These are phyloP conservation scores for Gastrophryne carolinensis DNA, from an alignment of 2,797 vertebrate species.

Conservation along the genomic window DNA sequence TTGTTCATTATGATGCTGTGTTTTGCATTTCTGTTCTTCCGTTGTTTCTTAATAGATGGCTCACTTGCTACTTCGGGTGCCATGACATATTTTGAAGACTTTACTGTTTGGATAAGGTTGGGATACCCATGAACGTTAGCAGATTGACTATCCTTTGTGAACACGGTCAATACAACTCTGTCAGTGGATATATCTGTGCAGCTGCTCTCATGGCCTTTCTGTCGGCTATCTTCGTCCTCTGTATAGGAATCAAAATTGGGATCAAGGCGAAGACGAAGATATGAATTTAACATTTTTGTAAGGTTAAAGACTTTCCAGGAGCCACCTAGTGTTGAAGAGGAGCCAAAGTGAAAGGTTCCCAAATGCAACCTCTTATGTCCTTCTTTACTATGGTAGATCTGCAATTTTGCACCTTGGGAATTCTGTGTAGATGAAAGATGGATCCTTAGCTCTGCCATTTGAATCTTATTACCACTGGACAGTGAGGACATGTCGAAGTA, in stretches of 20 bases:
- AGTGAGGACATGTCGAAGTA: slow-evolving; percentile 84
- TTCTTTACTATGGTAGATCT: slow-evolving; percentile 76
- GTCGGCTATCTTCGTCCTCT: neutral
- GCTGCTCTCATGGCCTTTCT: neutral
- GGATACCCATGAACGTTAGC: slow-evolving; percentile 56
- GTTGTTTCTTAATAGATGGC: slow-evolving; percentile 65
- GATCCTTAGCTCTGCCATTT: slow-evolving; percentile 75
- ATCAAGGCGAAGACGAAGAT: slow-evolving; percentile 65
- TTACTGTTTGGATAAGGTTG: slow-evolving; percentile 78
- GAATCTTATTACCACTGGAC: slow-evolving; percentile 71
- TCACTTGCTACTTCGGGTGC: slow-evolving; percentile 49
- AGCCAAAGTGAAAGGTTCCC: slow-evolving; percentile 67
- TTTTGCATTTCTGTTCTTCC: slow-evolving; percentile 72
- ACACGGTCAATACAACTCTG: slow-evolving; percentile 77
- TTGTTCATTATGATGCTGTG: slow-evolving; percentile 56
- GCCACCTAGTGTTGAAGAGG: slow-evolving; percentile 55
- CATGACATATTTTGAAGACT: slow-evolving; percentile 77
- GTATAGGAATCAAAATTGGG: neutral
- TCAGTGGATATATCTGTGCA: slow-evolving; percentile 52
- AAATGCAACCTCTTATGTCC: slow-evolving; percentile 64
- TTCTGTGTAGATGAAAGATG: slow-evolving; percentile 61
- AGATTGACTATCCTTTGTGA: slow-evolving; percentile 69
- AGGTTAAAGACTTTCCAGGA: slow-evolving; percentile 79
- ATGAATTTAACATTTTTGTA: slow-evolving; percentile 71
- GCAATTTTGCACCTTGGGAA: slow-evolving; percentile 62